These are phyloP conservation scores for Cataglyphis rosenhaueri DNA, from an alignment of 2,888 invertebrate genomes.

Conservation along the genomic window DNA sequence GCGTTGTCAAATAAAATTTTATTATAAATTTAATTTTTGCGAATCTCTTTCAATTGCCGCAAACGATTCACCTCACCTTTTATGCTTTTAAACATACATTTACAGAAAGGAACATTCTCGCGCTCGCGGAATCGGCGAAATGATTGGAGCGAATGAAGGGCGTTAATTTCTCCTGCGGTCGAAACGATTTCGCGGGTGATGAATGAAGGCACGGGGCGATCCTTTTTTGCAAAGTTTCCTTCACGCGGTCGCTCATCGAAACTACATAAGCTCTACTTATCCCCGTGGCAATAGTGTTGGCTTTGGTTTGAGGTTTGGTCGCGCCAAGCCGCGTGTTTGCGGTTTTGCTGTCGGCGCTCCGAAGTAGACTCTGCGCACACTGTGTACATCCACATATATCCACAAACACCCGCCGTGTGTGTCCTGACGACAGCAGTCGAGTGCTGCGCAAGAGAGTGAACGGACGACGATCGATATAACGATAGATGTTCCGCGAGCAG, in stretches of 20 bases:
- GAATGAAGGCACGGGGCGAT: constrained; percentile 27
- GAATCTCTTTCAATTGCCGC: background rate
- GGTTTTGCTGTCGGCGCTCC: constrained; percentile 84
- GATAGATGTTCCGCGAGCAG: constrained; percentile 61
- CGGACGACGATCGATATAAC: constrained; percentile 69
- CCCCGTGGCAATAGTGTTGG: constrained; percentile 82
- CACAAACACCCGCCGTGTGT: constrained; percentile 51
- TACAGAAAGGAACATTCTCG: background rate
- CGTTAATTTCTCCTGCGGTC: background rate
- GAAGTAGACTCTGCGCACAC: constrained; percentile 74
- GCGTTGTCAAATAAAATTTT: constrained; percentile 5
- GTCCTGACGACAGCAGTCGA: constrained; percentile 69
- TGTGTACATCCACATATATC: constrained; percentile 54
- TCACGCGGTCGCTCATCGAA: constrained; percentile 66
- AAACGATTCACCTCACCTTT: constrained; percentile 30
- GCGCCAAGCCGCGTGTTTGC: constrained; percentile 84
- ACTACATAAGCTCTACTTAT: constrained; percentile 82
- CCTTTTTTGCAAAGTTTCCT: constrained; percentile 32
- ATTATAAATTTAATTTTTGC: constrained; percentile 15
- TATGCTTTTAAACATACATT: background rate
- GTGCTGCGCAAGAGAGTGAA: constrained; percentile 49
- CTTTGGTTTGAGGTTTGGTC: constrained; percentile 84
- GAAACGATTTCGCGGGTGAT: constrained; percentile 4
- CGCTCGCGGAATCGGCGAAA: background rate
- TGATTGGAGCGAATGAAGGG: background rate